These are phyloP conservation scores for Melanitta fusca DNA, from an alignment of 2,797 vertebrate species.

Conservation along the genomic window DNA sequence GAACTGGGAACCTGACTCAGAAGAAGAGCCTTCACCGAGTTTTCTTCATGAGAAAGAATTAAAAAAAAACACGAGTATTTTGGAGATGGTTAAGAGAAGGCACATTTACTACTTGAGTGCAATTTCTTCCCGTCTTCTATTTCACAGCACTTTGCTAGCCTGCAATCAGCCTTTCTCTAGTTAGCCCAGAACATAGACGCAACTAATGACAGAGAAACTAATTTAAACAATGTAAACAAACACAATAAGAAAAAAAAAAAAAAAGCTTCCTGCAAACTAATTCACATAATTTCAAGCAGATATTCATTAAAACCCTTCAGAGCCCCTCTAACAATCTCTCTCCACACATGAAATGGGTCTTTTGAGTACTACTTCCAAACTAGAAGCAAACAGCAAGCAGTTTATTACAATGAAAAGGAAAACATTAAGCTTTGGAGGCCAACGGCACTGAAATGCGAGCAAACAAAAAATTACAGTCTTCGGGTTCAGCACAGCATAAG, in stretches of 20 bases:
- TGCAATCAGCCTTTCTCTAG: not conserved
- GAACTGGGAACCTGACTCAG: not conserved
- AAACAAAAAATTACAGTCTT: constrained; percentile 23
- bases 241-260: not conserved
- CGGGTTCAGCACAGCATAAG: constrained; percentile 20
- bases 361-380: constrained; percentile 34
- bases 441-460: constrained; percentile 37
- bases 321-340: constrained; percentile 1
- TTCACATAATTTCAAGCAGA: not conserved
- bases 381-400: not conserved
- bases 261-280: not conserved
- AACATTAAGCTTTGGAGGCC: constrained; percentile 9
- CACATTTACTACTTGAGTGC: not conserved
- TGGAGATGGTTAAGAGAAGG: not conserved
- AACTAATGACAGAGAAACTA: not conserved
- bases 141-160: not conserved
- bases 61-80: not conserved
- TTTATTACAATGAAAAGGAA: not conserved
- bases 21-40: not conserved
- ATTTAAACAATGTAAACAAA: constrained; percentile 36
- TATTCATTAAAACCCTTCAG: constrained; percentile 32
- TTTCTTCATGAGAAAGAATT: not conserved
- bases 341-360: not conserved
- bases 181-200: not conserved
- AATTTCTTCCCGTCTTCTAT: not conserved